Base-by-base conservation (phyloP, 2,113 vertebrate genomes). In the Protomyctophum bolini region DNA sequence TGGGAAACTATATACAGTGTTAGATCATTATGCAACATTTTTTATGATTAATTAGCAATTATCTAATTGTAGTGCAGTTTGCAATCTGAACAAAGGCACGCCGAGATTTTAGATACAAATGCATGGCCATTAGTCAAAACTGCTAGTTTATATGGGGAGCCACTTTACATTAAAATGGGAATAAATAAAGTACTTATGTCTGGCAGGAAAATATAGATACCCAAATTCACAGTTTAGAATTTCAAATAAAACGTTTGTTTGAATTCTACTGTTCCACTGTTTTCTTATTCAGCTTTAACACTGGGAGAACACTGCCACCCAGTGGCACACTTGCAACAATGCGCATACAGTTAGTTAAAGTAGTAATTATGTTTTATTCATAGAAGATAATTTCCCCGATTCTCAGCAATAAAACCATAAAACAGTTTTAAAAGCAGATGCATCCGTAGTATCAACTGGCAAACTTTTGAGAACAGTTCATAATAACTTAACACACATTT, bases 231-330 rank as follows among this genome's bases (percentile, higher is more conserved):
- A 14, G 8, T 11, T 71, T 79, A 14, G 51, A 62, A 74, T 75
- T 41, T 71, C 8, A 75, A 72, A 75, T 63, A 74, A 68, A 58
- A 46, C 45, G n/a, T 84, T 80, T 85, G 77, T 87, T 59, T 15
- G 6, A n/a, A 68, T 21, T 47, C 21, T 45, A 66, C 83, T 81
- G 79, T 84, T 67, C 5, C 12, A 76, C 59, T 47, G 63, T 71
- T 60, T 69, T 41, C 21, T 68, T 60, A 11, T 58, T 15, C 51
- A 41, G 33, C 33, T 41, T 41, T 41, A 6, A 81, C 45, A 63
- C 14, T 65, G 51, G 60, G 62, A 68, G 33, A 80, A 69, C 57
- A 76, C 1, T 66, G 74, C 83, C 90, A 80, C n/a, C 90, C 71
- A 81, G 86, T 84, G 90, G 51, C 12, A 5, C 66, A 80, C 64